Percentiles rank a stretch among this genome's conserved stretches.
These are phyloP conservation scores for Dynastes hyllus DNA, from an alignment of 2,888 invertebrate species.

Conservation along the genomic window DNA sequence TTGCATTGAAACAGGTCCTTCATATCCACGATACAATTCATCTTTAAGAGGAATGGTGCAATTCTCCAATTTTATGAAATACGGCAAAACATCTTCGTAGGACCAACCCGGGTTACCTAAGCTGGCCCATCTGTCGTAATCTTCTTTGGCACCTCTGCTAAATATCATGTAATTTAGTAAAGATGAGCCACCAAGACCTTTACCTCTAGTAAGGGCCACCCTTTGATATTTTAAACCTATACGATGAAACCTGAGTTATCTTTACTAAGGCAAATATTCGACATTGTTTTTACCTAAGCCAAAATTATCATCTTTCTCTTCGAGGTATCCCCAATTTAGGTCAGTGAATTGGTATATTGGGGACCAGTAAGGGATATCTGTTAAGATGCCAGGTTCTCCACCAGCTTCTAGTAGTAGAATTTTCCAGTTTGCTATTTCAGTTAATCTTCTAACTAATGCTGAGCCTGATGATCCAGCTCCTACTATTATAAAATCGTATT, in stretches of 20 bases:
- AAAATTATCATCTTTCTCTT: constrained; percentile 63
- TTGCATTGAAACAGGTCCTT: constrained; percentile 78
- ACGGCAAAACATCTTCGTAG: constrained; percentile 71
- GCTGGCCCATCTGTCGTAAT: constrained; percentile 80
- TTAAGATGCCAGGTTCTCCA: constrained; percentile 65
- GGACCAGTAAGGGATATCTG: constrained; percentile 71
- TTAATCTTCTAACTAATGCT: constrained; percentile 72
- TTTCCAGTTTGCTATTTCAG: constrained; percentile 69
- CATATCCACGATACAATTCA: constrained; percentile 75
- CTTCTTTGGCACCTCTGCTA: constrained; percentile 80
- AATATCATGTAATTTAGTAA: constrained; percentile 82
- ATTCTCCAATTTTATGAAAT: constrained; percentile 72
- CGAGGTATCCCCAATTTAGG: constrained; percentile 74
- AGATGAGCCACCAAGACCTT: constrained; percentile 76
- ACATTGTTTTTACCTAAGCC: constrained; percentile 65
- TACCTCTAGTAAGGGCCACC: constrained; percentile 75
- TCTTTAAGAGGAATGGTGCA: constrained; percentile 62
- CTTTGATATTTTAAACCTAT: constrained; percentile 54
- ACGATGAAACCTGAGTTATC: neutral
- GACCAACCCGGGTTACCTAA: constrained; percentile 84
- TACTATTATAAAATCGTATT: constrained; percentile 71
- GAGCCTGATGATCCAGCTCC: constrained; percentile 73
- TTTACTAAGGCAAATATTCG: neutral
- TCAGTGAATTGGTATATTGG: constrained; percentile 72
- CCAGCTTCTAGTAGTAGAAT: constrained; percentile 65